A percentile compares a stretch with the other conserved stretches of the same genome.
Evolutionary conservation across 2,797 vertebrate species (phyloP).

Genomic region (Propithecus perrieri): DNA sequence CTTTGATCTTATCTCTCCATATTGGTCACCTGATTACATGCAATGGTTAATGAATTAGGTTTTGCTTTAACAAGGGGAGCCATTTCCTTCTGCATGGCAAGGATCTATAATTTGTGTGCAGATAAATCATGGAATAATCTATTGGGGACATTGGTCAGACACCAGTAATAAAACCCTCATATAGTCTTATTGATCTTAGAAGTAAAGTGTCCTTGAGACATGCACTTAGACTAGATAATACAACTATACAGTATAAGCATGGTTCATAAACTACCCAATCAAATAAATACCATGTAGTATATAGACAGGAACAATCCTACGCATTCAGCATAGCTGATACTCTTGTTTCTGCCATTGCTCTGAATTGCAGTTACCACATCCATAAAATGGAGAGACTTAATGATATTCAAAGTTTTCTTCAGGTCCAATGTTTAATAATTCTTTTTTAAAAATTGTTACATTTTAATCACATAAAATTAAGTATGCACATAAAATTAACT

Average conservation of each 20-base stretch:
- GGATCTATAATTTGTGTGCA: background rate
- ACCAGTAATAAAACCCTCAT: background rate
- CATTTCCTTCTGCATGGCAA: background rate
- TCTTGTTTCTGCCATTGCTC: background rate
- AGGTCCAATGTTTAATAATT: background rate
- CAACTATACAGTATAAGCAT: background rate
- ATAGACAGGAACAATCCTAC: background rate
- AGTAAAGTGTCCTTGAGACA: background rate
- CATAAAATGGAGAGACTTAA: background rate
- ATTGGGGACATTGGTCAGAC: background rate
- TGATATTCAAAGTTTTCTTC: background rate
- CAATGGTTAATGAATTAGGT: background rate
- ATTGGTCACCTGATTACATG: background rate
- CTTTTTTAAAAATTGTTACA: background rate
- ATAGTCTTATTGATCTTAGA: background rate
- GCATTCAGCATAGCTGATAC: background rate
- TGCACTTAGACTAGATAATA: background rate
- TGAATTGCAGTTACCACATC: background rate
- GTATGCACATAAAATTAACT: background rate
- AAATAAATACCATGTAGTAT: background rate
- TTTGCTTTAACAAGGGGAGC: background rate
- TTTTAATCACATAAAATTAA: conserved; percentile 23
- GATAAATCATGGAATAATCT: conserved; percentile 8
- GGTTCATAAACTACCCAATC: background rate
- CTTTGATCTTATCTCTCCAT: background rate